Evolutionary conservation across 2,888 invertebrate genomes (phyloP).

Genomic region (Dasypogon diadema): DNA sequence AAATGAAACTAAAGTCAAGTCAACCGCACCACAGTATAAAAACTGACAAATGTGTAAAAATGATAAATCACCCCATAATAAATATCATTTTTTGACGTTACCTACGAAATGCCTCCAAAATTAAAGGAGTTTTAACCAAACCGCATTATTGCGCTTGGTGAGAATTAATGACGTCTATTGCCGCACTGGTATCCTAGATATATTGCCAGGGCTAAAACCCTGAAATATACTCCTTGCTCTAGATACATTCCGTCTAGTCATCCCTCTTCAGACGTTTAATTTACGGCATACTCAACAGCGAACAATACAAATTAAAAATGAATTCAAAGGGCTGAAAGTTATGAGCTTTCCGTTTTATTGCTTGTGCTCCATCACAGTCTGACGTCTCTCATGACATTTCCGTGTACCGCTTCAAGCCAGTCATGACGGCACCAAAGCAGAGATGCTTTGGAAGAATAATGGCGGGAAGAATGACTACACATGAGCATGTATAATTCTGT

Average conservation of each 20-base stretch:
- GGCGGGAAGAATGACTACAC: slow-evolving; percentile 29
- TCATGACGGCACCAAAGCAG: slow-evolving; percentile 9
- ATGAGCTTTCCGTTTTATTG: slow-evolving; percentile 49
- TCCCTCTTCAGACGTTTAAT: slow-evolving; percentile 44
- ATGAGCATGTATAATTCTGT: slow-evolving; percentile 35
- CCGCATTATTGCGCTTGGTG: slow-evolving; percentile 26
- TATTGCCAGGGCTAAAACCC: slow-evolving; percentile 2
- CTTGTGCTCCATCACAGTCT: slow-evolving; percentile 47
- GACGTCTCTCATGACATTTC: slow-evolving; percentile 47
- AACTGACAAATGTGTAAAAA: no score
- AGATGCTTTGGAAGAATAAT: slow-evolving; percentile 27
- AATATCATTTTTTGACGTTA: slow-evolving; percentile 20
- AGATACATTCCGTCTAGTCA: slow-evolving; percentile 42
- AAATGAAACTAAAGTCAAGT: no score
- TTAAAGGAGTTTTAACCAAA: slow-evolving; percentile 33
- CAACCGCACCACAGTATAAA: no score
- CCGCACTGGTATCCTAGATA: slow-evolving; percentile 20
- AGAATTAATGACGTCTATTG: slow-evolving; percentile 31
- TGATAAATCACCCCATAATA: no score
- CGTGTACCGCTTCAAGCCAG: slow-evolving; percentile 32
- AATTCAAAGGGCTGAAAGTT: slow-evolving; percentile 50
- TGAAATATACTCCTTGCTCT: slow-evolving; percentile 28
- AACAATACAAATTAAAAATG: slow-evolving; percentile 49
- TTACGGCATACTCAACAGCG: slow-evolving; percentile 41
- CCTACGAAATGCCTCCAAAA: slow-evolving; percentile 12